Conservation (phyloP, 2,797 vertebrate genomes). For the Urocyon cinereoargenteus region DNA sequence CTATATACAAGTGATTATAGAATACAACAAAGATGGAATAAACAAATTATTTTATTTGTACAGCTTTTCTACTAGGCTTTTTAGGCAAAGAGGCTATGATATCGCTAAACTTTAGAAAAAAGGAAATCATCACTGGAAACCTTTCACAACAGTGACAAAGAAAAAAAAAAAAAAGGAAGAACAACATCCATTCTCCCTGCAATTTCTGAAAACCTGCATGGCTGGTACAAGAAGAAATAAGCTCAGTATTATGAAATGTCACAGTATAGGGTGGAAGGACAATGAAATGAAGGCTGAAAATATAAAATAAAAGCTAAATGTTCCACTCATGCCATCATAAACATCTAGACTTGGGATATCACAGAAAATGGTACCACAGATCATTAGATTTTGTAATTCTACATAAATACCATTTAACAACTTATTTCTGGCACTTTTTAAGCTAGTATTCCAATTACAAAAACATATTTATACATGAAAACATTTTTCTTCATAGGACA, state of each 20-base stretch:
- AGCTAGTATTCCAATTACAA: background rate
- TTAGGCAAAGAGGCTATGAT: background rate
- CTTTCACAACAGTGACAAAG: background rate
- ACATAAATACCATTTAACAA: conserved; percentile 37
- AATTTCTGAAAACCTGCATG: background rate
- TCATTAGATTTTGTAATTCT: conserved; percentile 7
- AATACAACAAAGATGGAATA: background rate
- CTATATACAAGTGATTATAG: background rate
- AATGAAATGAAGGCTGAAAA: conserved; percentile 38
- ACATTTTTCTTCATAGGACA: background rate
- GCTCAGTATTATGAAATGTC: background rate
- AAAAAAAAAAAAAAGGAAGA: background rate
- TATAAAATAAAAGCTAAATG: background rate
- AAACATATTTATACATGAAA: background rate
- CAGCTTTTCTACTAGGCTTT: background rate
- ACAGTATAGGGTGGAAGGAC: background rate
- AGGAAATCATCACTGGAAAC: background rate
- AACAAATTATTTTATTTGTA: background rate
- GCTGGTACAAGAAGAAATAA: background rate
- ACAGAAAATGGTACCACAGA: background rate
- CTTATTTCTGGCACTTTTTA: conserved; percentile 15
- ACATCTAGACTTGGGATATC: background rate
- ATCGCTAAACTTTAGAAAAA: background rate
- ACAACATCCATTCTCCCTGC: background rate
- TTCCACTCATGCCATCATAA: background rate